These are phyloP conservation scores for Macrostomum lignano DNA, from an alignment of 1,140 invertebrate genomes.

Conservation along the genomic window DNA sequence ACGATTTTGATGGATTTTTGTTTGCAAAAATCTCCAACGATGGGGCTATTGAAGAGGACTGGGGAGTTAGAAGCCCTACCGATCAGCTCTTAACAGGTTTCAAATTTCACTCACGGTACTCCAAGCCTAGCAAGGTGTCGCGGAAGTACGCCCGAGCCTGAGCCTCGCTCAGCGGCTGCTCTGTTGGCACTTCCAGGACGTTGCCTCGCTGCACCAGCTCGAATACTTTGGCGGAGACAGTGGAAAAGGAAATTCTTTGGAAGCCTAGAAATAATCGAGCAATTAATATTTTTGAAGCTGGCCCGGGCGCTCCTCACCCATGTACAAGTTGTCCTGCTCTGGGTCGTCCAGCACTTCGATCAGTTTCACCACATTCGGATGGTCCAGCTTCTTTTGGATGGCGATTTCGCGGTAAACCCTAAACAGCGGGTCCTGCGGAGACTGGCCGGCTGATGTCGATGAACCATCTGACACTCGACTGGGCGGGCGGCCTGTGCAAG, in stretches of 20 bases:
- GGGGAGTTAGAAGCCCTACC: background rate
- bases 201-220: background rate
- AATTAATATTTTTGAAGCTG: background rate
- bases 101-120: conserved; percentile 50
- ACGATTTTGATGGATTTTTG: background rate
- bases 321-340: conserved; percentile 66
- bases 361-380: conserved; percentile 78
- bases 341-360: conserved; percentile 78
- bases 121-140: conserved; percentile 61
- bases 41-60: background rate
- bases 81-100: background rate
- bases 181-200: conserved; percentile 41
- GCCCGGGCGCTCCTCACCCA: conserved; percentile 31
- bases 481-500: too few species aligned
- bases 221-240: conserved; percentile 10
- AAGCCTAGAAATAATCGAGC: background rate
- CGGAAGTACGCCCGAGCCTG: conserved; percentile 60
- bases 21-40: background rate
- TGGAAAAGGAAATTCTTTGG: background rate
- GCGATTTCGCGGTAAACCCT: conserved; percentile 78
- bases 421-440: conserved; percentile 47
- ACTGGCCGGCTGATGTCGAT: too few species aligned
- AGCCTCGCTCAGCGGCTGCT: conserved; percentile 49
- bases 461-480: too few species aligned
- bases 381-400: conserved; percentile 74